phyloP scores from a whole-genome alignment of 2,113 vertebrate genomes.

The Neolamprologus brichardi region DNA sequence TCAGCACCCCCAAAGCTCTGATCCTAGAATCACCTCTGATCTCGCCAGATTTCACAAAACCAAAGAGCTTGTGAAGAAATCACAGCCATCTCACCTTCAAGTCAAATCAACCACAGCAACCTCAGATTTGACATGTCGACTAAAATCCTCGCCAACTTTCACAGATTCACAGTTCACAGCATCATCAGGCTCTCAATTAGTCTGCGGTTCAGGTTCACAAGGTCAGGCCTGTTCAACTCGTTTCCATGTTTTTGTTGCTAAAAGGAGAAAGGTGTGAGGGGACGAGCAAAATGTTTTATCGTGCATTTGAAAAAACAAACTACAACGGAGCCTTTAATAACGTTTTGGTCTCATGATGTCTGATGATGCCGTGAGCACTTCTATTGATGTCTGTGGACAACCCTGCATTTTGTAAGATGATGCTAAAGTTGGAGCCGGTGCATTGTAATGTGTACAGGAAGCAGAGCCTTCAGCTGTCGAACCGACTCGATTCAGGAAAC shows the following conservation, averaged over 20 bases:
- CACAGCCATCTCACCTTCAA: background rate
- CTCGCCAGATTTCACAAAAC: background rate
- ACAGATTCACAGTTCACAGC: background rate
- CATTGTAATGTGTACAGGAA: background rate
- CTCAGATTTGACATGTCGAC: background rate
- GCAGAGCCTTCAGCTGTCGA: background rate
- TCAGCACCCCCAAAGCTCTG: no score
- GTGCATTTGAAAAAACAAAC: background rate
- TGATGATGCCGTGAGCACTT: background rate
- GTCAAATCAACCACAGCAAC: background rate
- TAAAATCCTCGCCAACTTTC: background rate
- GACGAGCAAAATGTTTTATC: background rate
- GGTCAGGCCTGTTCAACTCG: background rate
- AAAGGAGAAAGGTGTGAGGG: background rate
- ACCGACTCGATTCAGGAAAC: background rate
- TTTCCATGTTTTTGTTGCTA: background rate
- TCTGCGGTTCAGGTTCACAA: background rate
- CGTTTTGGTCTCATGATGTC: background rate
- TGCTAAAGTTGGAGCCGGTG: background rate
- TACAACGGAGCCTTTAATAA: background rate
- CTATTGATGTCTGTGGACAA: background rate
- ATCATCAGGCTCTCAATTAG: background rate
- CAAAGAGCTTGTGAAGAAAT: background rate
- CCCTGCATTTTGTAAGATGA: background rate
- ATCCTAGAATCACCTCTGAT: background rate